Conservation (phyloP, 2,113 vertebrate species). For the Neogale vison region DNA sequence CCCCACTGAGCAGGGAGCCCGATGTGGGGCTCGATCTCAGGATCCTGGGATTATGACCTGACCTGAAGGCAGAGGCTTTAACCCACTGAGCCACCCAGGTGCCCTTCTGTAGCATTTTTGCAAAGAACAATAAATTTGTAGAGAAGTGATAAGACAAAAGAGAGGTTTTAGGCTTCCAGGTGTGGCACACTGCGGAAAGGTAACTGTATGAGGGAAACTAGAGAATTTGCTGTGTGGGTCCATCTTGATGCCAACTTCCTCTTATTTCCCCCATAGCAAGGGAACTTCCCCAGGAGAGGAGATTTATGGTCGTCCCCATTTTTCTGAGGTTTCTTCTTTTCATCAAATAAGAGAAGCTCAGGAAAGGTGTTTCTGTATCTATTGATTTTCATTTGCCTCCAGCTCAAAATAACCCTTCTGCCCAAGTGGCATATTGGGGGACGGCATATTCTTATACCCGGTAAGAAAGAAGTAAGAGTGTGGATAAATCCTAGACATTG, state of each 20-base stretch:
- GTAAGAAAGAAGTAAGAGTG: neutral
- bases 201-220: neutral
- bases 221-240: neutral
- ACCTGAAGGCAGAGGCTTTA: no score
- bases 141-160: neutral
- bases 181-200: neutral
- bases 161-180: neutral
- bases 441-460: neutral
- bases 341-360: neutral
- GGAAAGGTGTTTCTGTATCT: neutral
- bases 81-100: no score
- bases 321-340: neutral
- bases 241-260: neutral
- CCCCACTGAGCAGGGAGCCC: no score
- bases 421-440: neutral
- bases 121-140: no score
- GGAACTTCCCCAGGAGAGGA: neutral
- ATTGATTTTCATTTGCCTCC: neutral
- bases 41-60: no score
- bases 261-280: accelerated
- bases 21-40: no score
- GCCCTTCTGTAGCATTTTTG: neutral
- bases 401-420: neutral
- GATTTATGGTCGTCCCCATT: neutral
- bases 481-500: neutral